Base-by-base conservation (phyloP, 1,140 invertebrate species). In the Hyles vespertilio region DNA sequence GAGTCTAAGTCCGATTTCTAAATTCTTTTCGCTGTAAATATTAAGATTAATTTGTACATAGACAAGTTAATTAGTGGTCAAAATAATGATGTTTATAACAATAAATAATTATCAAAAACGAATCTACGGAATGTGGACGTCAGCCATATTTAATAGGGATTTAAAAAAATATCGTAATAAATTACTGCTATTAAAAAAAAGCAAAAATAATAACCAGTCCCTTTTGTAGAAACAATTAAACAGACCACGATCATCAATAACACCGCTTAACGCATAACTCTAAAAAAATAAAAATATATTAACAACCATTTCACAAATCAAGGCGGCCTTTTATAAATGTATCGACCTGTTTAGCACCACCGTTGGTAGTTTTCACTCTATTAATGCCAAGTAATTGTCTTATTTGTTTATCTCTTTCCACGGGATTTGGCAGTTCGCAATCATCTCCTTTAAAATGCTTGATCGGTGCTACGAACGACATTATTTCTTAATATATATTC, bases 361-460 rank as follows among this genome's bases (percentile, higher is more conserved):
- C 5, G 12, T 11, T 8, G 34, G 9, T 34, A 34, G 33, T 9
- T 46, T 40, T 56, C 3, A 9, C 7, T 51, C 56, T 59, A 48
- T 74, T 59, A n/a, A 86, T 56, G 11, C 80, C 84, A 9, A 87
- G 73, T n/a, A 87, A 62, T 58, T 77, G 61, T 63, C 72, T 69
- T 12, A 87, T 84, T 63, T 87, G 72, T 54, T 63, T 78, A 56
- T 85, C 84, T 65, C 84, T 75, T 59, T 74, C 72, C 40, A 72
- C 54, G 0, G 84, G 84, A 56, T 82, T 67, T 22, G 61, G 32
- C 33, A 85, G 63, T 2, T 65, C 61, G 56, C 82, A 87, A 32
- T 70, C 60, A 50, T 87, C 84, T 32, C 77, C 84, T 48, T 56
- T 70, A 53, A 71, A 85, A 59, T 87, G 82, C 56, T 87, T 87